A percentile compares a stretch with the other conserved stretches of the same genome.
Evolutionary conservation across 2,888 invertebrate genomes (phyloP).

Genomic region (Eutolmus rufibarbis): DNA sequence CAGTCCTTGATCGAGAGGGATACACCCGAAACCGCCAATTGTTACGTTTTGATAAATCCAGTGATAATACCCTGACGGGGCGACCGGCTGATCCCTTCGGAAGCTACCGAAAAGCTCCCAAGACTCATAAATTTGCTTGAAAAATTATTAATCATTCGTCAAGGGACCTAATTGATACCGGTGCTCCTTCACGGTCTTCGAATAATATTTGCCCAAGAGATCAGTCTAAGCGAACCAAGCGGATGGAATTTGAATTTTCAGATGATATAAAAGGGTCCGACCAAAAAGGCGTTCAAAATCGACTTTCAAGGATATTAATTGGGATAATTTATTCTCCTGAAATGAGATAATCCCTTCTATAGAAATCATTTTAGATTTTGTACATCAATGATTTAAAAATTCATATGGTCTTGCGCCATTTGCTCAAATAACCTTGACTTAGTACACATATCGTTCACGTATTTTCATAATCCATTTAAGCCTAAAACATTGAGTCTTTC

Average conservation of each 20-base stretch:
- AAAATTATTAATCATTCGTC: constrained; percentile 31
- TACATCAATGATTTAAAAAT: background rate
- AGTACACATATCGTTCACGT: too few relatives aligned
- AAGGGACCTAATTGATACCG: constrained; percentile 3
- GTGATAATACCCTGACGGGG: background rate
- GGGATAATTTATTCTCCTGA: background rate
- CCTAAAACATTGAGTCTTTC: too few relatives aligned
- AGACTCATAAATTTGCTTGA: background rate
- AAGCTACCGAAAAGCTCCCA: background rate
- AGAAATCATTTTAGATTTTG: background rate
- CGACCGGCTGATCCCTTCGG: background rate
- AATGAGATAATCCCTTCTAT: background rate
- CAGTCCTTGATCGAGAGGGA: background rate
- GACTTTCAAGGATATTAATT: background rate
- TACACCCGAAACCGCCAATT: background rate
- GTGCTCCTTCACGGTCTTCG: background rate
- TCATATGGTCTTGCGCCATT: background rate
- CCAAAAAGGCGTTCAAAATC: background rate
- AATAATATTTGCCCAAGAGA: background rate
- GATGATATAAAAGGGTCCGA: background rate
- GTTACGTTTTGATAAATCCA: background rate
- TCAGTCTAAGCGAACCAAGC: background rate
- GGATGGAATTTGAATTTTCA: background rate
- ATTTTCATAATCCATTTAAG: too few relatives aligned
- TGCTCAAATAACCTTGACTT: too few relatives aligned